Evolutionary conservation across 2,113 vertebrate genomes (phyloP).

Genomic region (Petaurus breviceps): DNA sequence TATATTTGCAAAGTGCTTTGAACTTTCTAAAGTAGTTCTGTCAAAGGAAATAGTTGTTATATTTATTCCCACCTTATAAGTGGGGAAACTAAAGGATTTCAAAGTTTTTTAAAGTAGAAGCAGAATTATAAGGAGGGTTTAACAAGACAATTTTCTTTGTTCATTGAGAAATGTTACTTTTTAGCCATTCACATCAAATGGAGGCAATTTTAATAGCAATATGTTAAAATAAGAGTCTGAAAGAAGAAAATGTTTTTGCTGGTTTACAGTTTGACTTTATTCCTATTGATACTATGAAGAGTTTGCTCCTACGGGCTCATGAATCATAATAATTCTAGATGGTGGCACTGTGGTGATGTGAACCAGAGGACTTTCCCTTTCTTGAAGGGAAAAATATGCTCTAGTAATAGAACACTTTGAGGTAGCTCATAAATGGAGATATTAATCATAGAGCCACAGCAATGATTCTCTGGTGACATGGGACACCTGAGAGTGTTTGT

Average conservation of each 20-base stretch:
- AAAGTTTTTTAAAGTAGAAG: background rate
- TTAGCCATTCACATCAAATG: background rate
- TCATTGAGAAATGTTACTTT: background rate
- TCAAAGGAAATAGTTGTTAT: background rate
- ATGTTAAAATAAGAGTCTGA: conserved; percentile 25
- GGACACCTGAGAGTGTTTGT: background rate
- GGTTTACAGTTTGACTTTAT: conserved; percentile 55
- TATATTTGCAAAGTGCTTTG: background rate
- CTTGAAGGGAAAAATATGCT: background rate
- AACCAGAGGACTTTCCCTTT: too few relatives aligned
- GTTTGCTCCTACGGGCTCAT: background rate
- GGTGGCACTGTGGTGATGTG: conserved; percentile 38
- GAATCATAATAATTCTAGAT: conserved; percentile 42
- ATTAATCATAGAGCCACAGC: background rate
- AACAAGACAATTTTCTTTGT: background rate
- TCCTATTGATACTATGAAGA: conserved; percentile 34
- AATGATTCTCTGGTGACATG: background rate
- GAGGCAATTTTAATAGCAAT: background rate
- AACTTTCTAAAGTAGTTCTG: background rate
- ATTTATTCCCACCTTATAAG: background rate
- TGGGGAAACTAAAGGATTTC: background rate
- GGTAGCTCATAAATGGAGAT: background rate
- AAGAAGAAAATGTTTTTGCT: conserved; percentile 56
- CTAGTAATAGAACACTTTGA: background rate
- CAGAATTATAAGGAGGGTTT: background rate